Conservation (phyloP, 2,797 vertebrate species). For the Paramormyrops hopkinsi region DNA sequence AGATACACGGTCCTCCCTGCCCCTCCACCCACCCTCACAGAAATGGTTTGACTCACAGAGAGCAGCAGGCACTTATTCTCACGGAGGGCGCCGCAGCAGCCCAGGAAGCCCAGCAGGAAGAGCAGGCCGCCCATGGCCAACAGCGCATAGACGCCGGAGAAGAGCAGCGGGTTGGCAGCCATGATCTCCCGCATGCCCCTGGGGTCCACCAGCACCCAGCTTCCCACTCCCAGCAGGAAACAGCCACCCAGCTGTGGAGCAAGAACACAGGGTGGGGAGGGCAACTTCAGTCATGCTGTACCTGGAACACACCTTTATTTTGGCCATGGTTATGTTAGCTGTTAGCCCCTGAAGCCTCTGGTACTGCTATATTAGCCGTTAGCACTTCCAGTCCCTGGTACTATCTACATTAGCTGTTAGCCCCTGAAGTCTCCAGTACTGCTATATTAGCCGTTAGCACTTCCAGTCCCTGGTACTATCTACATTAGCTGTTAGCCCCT, state of each 20-base stretch:
- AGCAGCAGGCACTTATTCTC: slow-evolving; percentile 84
- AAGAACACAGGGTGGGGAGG: background rate
- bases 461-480: no score
- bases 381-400: no score
- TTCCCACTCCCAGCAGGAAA: slow-evolving; percentile 70
- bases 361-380: no score
- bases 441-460: no score
- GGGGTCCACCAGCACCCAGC: slow-evolving; percentile 79
- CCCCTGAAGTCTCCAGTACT: no score
- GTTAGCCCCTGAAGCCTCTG: no score
- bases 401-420: no score
- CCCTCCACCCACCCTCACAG: background rate
- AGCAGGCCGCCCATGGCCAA: slow-evolving; percentile 76
- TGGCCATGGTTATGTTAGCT: background rate
- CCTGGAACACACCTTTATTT: background rate
- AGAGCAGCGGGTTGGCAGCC: slow-evolving; percentile 69
- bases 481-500: background rate
- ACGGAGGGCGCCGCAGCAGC: slow-evolving; percentile 84
- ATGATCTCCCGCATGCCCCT: slow-evolving; percentile 78
- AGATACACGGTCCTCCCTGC: background rate
- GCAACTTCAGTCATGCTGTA: background rate
- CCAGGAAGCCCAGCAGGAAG: slow-evolving; percentile 80
- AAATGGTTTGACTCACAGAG: slow-evolving; percentile 65
- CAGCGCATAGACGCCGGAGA: slow-evolving; percentile 72
- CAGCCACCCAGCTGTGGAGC: slow-evolving; percentile 66